Evolutionary conservation across 2,797 vertebrate genomes (phyloP), one percentile per base, ranked within the genome.

Genomic region (Parotocinclus haroldoi): DNA sequence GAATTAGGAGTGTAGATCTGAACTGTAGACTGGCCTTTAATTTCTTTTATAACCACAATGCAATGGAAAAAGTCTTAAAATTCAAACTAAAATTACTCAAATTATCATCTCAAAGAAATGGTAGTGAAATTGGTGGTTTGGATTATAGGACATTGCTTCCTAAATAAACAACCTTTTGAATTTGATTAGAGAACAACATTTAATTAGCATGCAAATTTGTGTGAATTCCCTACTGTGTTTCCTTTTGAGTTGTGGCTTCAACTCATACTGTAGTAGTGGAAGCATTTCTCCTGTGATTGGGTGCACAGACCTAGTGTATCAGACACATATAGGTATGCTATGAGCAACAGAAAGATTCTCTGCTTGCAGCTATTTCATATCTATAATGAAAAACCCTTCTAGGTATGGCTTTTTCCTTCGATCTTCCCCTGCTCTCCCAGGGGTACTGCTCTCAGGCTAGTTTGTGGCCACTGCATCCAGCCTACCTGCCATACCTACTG

Each of bases 401-500:
- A 52, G 52, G 68, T 44, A 53, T 62, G 44, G 39, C 27, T 55
- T 77, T 78, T 57, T 27, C 66, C 70, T 63, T 81, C 76, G 78
- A 74, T 77, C 80, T 53, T 46, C 11, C 45, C 45, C 62, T 37
- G n/a, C 55, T 52, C 38, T 59, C 71, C 19, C 39, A 37, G 44
- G 9, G 45, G 53, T 66, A 66, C 56, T 55, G 66, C 71, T 68
- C 51, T 66, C 38, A 50, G 63, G 52, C 44, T 52, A 42, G 66
- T 36, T 14, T 72, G 69, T 52, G 52, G 45, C 66, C 63, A 18
- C 79, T 80, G 77, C 75, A 76, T 66, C 73, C 76, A 79, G 79
- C 78, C 61, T 66, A 69, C 56, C 72, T 54, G 70, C 79, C 37
- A 73, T 83, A 79, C 82, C 82, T 80, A 81, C 79, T 59, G 81